These are phyloP conservation scores for Lagopus muta DNA, from an alignment of 2,113 vertebrate genomes.

Conservation along the genomic window DNA sequence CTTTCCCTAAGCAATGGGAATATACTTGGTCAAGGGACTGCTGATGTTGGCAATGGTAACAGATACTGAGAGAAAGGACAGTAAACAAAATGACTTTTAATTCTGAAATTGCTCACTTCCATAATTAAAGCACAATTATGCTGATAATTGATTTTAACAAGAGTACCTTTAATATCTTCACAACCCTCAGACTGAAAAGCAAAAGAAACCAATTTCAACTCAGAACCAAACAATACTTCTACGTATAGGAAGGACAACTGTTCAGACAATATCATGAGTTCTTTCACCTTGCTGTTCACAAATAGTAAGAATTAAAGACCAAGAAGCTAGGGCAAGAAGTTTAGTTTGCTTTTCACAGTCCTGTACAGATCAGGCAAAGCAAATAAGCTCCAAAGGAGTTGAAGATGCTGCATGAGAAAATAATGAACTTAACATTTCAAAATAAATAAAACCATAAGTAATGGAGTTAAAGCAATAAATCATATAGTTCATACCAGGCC, in stretches of 20 bases:
- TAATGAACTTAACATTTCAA: not conserved
- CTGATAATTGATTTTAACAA: not conserved
- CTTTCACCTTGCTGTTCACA: not conserved
- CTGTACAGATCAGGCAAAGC: not conserved
- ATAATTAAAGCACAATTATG: not conserved
- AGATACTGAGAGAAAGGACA: not conserved
- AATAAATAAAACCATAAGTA: not conserved
- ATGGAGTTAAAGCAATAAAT: not conserved
- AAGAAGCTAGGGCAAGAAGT: not conserved
- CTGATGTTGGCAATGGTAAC: not conserved
- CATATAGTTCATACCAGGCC: conserved; percentile 83
- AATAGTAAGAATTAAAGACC: not conserved
- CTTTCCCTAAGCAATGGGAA: not conserved
- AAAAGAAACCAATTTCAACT: not conserved
- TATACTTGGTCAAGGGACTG: not conserved
- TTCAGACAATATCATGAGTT: not conserved
- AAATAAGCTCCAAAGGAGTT: not conserved
- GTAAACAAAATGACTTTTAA: not conserved
- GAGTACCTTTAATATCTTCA: not conserved
- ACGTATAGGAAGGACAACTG: not conserved
- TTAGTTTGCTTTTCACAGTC: not conserved
- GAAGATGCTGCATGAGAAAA: not conserved
- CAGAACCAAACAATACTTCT: not conserved
- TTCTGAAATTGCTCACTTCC: not conserved
- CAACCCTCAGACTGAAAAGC: not conserved